Evolutionary conservation across 2,888 invertebrate species (phyloP).

Genomic region (Blera fallax): DNA sequence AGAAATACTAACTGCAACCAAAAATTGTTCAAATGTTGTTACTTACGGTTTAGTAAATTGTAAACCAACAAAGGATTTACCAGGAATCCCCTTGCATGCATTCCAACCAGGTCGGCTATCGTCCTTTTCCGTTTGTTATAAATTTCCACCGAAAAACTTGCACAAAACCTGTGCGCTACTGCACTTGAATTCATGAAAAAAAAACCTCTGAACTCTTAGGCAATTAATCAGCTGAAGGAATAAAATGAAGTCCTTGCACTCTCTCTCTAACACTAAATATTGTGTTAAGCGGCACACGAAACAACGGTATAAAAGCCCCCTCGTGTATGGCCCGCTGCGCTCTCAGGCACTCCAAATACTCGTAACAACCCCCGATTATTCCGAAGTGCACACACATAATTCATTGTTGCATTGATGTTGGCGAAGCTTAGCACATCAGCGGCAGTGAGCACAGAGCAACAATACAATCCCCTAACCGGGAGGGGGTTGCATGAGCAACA

Average conservation of each 20-base stretch:
- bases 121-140: neutral
- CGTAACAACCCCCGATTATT: conserved; percentile 60
- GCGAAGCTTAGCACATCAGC: conserved; percentile 64
- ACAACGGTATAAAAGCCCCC: conserved; percentile 14
- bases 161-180: neutral
- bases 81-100: neutral
- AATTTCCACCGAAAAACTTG: neutral
- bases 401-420: conserved; percentile 68
- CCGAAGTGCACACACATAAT: conserved; percentile 61
- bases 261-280: conserved; percentile 54
- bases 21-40: neutral
- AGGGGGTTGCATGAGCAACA: conserved; percentile 16
- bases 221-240: conserved; percentile 57
- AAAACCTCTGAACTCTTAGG: neutral
- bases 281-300: conserved; percentile 59
- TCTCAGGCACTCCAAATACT: conserved; percentile 56
- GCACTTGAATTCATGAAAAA: conserved; percentile 30
- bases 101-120: conserved; percentile 6
- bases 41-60: neutral
- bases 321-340: neutral
- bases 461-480: conserved; percentile 3
- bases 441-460: conserved; percentile 14
- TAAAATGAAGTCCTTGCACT: conserved; percentile 35
- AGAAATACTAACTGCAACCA: no score
- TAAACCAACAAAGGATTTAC: neutral